phyloP scores from a whole-genome alignment of 2,113 vertebrate genomes.

The Caranx ignobilis region DNA sequence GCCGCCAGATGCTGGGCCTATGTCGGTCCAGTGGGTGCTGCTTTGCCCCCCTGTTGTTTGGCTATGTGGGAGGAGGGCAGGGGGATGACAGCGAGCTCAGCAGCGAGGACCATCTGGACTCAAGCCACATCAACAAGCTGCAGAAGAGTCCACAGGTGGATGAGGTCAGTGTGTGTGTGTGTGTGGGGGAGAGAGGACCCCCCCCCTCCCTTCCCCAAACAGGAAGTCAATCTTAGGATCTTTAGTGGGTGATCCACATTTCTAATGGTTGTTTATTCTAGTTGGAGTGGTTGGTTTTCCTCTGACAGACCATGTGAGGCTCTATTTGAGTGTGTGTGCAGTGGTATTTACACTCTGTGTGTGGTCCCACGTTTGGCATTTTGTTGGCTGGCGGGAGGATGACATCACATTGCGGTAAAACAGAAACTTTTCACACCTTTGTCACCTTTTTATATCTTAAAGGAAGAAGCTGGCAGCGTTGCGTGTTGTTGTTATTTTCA shows the following conservation, averaged over 20 bases:
- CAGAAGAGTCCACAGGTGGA: conserved; percentile 1
- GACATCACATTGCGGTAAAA: too few relatives aligned
- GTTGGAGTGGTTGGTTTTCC: too few relatives aligned
- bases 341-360: not conserved
- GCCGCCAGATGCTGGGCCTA: conserved; percentile 59
- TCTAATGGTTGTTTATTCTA: not conserved
- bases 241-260: not conserved
- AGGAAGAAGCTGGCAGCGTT: too few relatives aligned
- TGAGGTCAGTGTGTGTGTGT: conserved; percentile 57
- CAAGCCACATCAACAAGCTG: not conserved
- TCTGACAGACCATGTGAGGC: too few relatives aligned
- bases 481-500: too few relatives aligned
- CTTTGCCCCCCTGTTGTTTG: conserved; percentile 55
- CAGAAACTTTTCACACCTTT: too few relatives aligned
- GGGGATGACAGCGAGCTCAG: conserved; percentile 53
- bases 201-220: not conserved
- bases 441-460: too few relatives aligned
- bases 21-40: conserved; percentile 70
- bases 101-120: conserved; percentile 59
- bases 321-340: too few relatives aligned
- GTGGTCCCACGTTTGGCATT: not conserved
- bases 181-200: too few relatives aligned
- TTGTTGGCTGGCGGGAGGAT: too few relatives aligned
- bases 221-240: not conserved
- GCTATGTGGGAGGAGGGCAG: not conserved